Percentiles rank a stretch among this genome's conserved stretches.
Conservation (phyloP, 2,888 invertebrate genomes). For the Dendrolimus houi region DNA sequence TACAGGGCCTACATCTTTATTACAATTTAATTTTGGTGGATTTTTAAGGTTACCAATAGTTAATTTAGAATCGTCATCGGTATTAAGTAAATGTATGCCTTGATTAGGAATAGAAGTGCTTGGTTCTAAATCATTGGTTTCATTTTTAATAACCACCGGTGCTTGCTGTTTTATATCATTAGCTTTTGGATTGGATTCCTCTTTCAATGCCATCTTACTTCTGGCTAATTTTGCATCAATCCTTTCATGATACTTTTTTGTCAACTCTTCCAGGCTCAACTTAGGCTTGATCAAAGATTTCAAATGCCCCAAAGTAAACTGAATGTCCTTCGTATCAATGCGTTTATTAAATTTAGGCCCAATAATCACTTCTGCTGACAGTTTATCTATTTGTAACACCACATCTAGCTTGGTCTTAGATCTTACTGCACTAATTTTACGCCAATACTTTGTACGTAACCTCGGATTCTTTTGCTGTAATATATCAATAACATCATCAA, state of each 20-base stretch:
- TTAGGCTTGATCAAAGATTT: slow-evolving; percentile 47
- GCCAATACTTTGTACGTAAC: slow-evolving; percentile 58
- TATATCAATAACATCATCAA: slow-evolving; percentile 41
- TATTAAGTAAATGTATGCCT: slow-evolving; percentile 5
- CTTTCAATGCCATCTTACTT: too few relatives aligned
- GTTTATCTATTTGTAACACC: slow-evolving; percentile 57
- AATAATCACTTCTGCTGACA: slow-evolving; percentile 57
- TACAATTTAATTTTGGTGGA: too few relatives aligned
- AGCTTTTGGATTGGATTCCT: too few relatives aligned
- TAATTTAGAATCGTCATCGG: too few relatives aligned
- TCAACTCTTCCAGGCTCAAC: slow-evolving; percentile 35
- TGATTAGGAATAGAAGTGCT: too few relatives aligned
- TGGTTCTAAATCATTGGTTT: too few relatives aligned
- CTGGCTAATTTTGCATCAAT: slow-evolving; percentile 2
- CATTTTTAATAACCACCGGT: too few relatives aligned
- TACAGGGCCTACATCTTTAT: background rate
- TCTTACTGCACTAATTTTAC: slow-evolving; percentile 47
- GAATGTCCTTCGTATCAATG: slow-evolving; percentile 31
- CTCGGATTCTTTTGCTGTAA: slow-evolving; percentile 54
- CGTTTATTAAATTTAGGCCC: slow-evolving; percentile 39
- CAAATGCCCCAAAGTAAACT: slow-evolving; percentile 56
- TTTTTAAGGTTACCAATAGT: too few relatives aligned
- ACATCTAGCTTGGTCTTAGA: slow-evolving; percentile 43
- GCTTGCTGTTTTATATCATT: too few relatives aligned
- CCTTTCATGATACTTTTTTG: slow-evolving; percentile 20